These are phyloP conservation scores for Pavo muticus DNA, from an alignment of 2,113 vertebrate genomes.

Conservation along the genomic window DNA sequence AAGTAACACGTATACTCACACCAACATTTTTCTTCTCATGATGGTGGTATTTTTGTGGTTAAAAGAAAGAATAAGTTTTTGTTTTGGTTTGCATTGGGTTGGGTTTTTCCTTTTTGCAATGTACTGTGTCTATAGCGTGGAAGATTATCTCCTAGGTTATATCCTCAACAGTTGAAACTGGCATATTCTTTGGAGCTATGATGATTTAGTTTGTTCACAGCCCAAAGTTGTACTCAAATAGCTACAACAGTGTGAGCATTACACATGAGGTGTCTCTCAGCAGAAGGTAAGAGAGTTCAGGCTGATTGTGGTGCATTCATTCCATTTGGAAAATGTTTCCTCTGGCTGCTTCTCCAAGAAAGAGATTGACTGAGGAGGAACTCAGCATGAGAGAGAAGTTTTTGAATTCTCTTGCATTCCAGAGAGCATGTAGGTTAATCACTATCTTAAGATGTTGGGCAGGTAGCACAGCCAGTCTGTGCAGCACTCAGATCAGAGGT, in stretches of 20 bases:
- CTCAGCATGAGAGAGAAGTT: background rate
- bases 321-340: background rate
- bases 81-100: background rate
- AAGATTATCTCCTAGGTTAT: background rate
- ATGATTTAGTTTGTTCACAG: background rate
- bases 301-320: background rate
- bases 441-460: background rate
- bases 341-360: background rate
- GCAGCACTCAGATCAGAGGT: background rate
- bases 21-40: background rate
- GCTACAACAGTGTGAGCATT: background rate
- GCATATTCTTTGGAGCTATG: background rate
- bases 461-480: background rate
- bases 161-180: background rate
- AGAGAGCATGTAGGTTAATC: slow-evolving; percentile 38
- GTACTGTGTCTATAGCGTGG: background rate
- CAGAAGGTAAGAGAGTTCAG: background rate
- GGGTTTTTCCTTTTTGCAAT: background rate
- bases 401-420: slow-evolving; percentile 24
- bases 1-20: background rate
- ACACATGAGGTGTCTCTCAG: background rate
- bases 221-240: background rate
- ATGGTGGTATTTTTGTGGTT: background rate
- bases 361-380: background rate
- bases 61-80: background rate